Conservation (phyloP, 2,797 vertebrate genomes). For the Brachyrhaphis roseni region DNA sequence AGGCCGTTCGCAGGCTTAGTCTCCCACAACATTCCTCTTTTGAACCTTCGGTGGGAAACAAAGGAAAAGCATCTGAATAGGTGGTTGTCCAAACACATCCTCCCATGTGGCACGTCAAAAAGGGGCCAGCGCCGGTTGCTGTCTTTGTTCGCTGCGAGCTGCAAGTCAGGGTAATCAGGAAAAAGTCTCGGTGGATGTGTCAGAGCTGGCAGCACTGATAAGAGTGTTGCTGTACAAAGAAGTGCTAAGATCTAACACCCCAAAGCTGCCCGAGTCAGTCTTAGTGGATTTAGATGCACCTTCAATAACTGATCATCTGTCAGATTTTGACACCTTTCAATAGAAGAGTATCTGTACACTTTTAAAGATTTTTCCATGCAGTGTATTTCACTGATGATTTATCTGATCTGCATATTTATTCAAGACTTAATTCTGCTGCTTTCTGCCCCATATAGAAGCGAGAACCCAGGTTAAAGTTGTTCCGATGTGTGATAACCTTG, state of each 20-base stretch:
- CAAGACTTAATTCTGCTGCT: conserved; percentile 48
- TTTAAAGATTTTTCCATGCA: not conserved
- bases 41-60: conserved; percentile 70
- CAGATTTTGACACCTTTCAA: conserved; percentile 35
- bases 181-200: conserved; percentile 46
- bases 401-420: conserved; percentile 37
- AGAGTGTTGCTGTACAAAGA: conserved; percentile 24
- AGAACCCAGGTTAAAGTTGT: conserved; percentile 51
- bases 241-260: conserved; percentile 15
- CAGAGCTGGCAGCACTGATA: conserved; percentile 51
- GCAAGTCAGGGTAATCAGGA: conserved; percentile 39
- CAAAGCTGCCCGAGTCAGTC: conserved; percentile 18
- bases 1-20: conserved; percentile 60
- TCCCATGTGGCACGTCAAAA: conserved; percentile 65
- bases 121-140: conserved; percentile 32
- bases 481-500: conserved; percentile 49
- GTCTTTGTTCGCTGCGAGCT: conserved; percentile 55
- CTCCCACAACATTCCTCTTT: conserved; percentile 61
- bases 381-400: not conserved
- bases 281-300: conserved; percentile 36
- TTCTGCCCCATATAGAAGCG: conserved; percentile 37
- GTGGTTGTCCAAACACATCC: conserved; percentile 71
- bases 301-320: conserved; percentile 35
- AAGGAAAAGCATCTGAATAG: conserved; percentile 60
- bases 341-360: not conserved